Evolutionary conservation across 2,113 vertebrate species (phyloP), one percentile per base, ranked within the genome.

Genomic region (Oreochromis niloticus): DNA sequence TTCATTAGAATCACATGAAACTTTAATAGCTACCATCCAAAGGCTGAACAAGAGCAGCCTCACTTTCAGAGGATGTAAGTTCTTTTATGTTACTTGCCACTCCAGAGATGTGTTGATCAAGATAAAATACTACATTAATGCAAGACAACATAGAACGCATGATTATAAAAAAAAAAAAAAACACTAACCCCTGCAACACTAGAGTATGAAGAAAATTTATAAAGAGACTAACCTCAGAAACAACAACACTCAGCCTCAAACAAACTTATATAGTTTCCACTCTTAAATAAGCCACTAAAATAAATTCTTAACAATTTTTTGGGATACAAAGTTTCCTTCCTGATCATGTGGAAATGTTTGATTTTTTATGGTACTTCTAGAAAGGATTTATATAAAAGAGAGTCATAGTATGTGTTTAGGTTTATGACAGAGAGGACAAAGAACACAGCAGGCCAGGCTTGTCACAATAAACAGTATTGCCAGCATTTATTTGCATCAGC

Each of bases 1-100:
- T 89, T 89, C 56, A 89, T 86, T 89, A 88, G 68, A 90, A 84
- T 34, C 78, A 75, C 79, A 90, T 90, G 83, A 91, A 94, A 90
- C 78, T 90, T 87, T 90, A 91, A 87, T 92, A 89, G 83, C 83
- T 59, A 82, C 71, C 56, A 87, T 82, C 46, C 46, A 61, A 75
- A 73, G 66, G 71, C 52, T 7, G 6, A 71, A 81, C 34, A 39
- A 82, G 17, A 68, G 84, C 13, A 52, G 80, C 34, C 43, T 63
- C 56, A 12, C 13, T 68, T 87, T 27, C 56, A 66, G 52, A 5
- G 3, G n/a, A 79, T 54, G 63, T 14, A 19, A 52, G 30, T 27
- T 82, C 41, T 88, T 80, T 68, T 87, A 41, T 87, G 79, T 79
- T 80, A 57, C n/a, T 46, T 82, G 82, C 83, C 54, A 52, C 19